phyloP scores from a whole-genome alignment of 2,113 vertebrate species.

The Daubentonia madagascariensis region DNA sequence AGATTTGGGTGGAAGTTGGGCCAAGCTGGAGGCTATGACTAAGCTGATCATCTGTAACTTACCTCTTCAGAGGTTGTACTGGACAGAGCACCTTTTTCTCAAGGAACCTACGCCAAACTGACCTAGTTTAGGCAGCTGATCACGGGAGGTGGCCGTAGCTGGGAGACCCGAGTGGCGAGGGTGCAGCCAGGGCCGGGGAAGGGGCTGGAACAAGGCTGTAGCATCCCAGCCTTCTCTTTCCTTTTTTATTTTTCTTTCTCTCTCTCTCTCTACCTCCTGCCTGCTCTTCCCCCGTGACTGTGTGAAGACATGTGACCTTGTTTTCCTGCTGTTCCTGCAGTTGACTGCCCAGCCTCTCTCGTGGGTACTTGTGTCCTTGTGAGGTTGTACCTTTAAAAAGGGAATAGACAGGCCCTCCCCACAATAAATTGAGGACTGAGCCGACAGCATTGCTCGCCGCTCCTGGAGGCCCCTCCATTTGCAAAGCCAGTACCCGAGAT shows the following conservation, averaged over 20 bases:
- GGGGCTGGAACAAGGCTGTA: rapidly evolving
- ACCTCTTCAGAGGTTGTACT: rapidly evolving
- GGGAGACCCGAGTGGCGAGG: rapidly evolving
- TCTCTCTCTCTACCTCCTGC: neutral
- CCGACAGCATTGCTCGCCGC: neutral
- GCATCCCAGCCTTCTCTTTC: neutral
- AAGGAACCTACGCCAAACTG: neutral
- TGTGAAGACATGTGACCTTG: neutral
- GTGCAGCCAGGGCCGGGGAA: neutral
- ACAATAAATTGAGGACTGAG: neutral
- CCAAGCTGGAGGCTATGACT: neutral
- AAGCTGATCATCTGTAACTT: rapidly evolving
- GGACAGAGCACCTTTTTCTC: neutral
- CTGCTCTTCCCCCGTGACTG: neutral
- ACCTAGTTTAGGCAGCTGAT: neutral
- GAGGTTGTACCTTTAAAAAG: neutral
- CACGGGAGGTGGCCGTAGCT: rapidly evolving
- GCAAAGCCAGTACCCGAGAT: neutral
- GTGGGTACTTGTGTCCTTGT: neutral
- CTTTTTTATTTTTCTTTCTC: too few species aligned
- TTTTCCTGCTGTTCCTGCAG: neutral
- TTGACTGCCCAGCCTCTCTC: neutral
- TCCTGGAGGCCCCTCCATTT: neutral
- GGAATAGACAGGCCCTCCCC: neutral
- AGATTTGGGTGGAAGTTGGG: neutral